Conservation (phyloP, 35 echinoderm and acorn worm species). For the Lytechinus pictus region DNA sequence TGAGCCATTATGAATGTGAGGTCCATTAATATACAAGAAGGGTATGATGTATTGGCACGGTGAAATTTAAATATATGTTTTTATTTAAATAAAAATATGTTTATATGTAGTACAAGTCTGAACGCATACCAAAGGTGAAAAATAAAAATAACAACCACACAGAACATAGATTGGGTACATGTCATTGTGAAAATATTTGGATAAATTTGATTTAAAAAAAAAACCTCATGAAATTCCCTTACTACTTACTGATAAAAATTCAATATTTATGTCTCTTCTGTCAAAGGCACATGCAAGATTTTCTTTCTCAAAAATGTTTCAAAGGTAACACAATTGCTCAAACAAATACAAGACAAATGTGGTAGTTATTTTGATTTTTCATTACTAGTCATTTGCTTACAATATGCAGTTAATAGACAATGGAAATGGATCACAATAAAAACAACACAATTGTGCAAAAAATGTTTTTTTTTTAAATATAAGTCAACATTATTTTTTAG, state of each 20-base stretch:
- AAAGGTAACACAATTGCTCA: not conserved
- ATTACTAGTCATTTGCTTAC: not conserved
- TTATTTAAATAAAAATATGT: not conserved
- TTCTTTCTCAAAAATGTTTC: not conserved
- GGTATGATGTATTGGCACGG: not conserved
- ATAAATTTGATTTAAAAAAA: too few relatives aligned
- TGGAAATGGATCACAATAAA: too few relatives aligned
- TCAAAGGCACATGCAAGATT: not conserved
- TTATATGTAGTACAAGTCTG: not conserved
- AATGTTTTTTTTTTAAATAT: too few relatives aligned
- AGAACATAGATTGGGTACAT: not conserved
- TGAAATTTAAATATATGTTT: not conserved
- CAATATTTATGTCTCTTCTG: not conserved
- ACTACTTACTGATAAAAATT: not conserved
- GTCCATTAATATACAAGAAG: not conserved
- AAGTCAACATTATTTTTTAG: too few relatives aligned
- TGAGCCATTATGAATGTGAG: not conserved
- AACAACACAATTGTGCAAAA: too few relatives aligned
- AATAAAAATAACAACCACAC: not conserved
- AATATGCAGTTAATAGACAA: too few relatives aligned
- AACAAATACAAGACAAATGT: not conserved
- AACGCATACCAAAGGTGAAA: not conserved
- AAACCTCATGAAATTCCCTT: too few relatives aligned
- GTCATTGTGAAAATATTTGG: too few relatives aligned
- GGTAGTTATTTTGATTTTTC: not conserved